Base-by-base conservation (phyloP, 2,113 vertebrate genomes). In the Petrocephalus microphthalmus region DNA sequence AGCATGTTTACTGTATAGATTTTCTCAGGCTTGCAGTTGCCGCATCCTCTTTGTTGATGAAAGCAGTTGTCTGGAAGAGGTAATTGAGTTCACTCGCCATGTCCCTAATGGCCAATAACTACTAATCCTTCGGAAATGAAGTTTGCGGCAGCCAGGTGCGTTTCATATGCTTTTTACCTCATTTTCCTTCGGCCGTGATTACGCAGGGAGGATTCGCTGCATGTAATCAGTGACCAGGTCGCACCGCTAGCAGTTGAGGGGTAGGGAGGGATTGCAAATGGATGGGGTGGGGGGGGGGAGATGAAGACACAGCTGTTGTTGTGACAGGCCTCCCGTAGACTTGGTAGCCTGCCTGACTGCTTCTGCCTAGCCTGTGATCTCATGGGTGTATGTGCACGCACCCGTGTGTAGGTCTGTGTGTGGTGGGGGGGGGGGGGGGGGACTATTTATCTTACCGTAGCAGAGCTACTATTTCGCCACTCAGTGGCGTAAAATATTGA, bases 91-190 rank as follows among this genome's bases (percentile, higher is more conserved):
- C 49, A 37, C 56, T 64, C 19, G 7, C 17, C 47, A 56, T 74
- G 60, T 86, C 84, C 84, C 88, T 78, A 20, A 53, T 51, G 81
- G 20, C 53, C 60, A 85, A 86, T 54, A 84, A 49, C 25, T 42
- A 2, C 83, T 89, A 86, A 89, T 89, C 88, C 88, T 67, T 86
- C 45, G 29, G 84, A 86, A 89, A 54, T 89, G 84, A 86, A 37
- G 57, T 42, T 29, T 74, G 10, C 42, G 2, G 29, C 37, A n/a
- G 37, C 2, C 53, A 2, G 1, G 1, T 52, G 54, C 25, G 17
- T 37, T 8, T 82, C 60, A 42, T 42, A 78, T 78, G 71, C 33
- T 45, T 11, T 8, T 17, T 22, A 17, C 56, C 56, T 64, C 15
- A 5, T 60, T 57, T 42, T 60, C 37, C 33, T 86, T 45, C 54